Evolutionary conservation across 37 sponge, comb jelly and placozoan genomes (phyloP), one percentile per base, ranked within the genome.

Genomic region (Ephydatia muelleri): DNA sequence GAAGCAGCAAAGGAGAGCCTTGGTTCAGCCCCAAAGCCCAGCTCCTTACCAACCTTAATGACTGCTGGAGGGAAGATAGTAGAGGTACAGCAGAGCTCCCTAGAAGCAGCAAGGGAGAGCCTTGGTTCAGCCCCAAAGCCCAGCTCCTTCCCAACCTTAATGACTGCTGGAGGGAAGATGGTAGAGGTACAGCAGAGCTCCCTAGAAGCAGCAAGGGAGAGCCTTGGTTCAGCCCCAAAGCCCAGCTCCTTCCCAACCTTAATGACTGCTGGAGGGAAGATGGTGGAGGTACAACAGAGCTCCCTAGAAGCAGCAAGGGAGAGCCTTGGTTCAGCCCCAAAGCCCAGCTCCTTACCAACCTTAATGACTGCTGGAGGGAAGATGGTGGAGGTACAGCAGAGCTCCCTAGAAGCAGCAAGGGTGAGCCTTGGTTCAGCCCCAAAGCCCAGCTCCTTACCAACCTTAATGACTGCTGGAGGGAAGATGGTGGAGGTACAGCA

Each of bases 41-140:
- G n/a, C n/a, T n/a, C n/a, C n/a, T n/a, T n/a, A n/a, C n/a, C n/a
- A n/a, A n/a, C 47, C 8, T 43, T 43, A 2, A 27, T 30, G 26
- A 68, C 49, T 85, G 31, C 49, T 25, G 27, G 29, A 39, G 94
- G 91, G 22, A 84, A 65, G 32, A 35, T 8, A 14, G 85, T 90
- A 29, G 31, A 75, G 26, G 75, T 90, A 13, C 67, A 85, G 9
- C 72, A 70, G 29, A 82, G 68, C 14, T 65, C 84, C 0, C 64
- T 87, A 21, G 23, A 69, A 23, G 80, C 64, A 48, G 88, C 85
- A 26, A 70, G 38, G n/a, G 57, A 67, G 68, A 16, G 8, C 28
- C 25, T 6, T 30, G n/a, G 26, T 26, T 35, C 38, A 70, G 14
- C 21, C 47, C 21, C 22, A 25, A 31, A n/a, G 32, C 49, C 65